phyloP scores from a whole-genome alignment of 2,797 vertebrate genomes.

The Coccyzus lansbergi region DNA sequence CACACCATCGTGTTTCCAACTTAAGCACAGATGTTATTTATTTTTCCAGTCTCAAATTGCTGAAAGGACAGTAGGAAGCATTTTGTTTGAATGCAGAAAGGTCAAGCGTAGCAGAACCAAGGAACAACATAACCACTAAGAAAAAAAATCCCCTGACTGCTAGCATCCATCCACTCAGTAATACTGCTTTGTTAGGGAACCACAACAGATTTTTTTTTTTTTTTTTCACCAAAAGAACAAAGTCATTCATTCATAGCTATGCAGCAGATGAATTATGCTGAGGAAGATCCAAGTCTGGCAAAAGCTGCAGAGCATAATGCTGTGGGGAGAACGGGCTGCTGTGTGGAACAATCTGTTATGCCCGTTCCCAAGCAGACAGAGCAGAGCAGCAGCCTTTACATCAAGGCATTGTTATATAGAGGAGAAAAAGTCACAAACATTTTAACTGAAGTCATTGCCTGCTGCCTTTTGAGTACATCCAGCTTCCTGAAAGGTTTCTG shows the following conservation, averaged over 20 bases:
- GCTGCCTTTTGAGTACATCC: background rate
- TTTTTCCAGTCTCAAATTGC: background rate
- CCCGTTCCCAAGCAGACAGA: background rate
- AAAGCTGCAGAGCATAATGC: background rate
- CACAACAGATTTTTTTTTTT: background rate
- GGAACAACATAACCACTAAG: background rate
- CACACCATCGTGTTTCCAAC: background rate
- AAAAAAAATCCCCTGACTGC: background rate
- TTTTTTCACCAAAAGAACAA: background rate
- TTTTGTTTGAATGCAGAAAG: background rate
- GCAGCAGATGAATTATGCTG: background rate
- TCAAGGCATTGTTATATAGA: background rate
- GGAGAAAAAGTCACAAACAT: background rate
- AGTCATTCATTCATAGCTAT: background rate
- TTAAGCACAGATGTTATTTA: background rate
- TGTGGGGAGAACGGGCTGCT: background rate
- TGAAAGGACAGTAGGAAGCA: background rate
- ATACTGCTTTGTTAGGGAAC: background rate
- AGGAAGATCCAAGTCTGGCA: background rate
- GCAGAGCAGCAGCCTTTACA: background rate
- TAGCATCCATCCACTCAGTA: background rate
- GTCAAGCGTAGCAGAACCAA: accelerated
- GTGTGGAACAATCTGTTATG: background rate
- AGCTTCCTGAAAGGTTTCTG: background rate
- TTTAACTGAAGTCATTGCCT: background rate